These are phyloP conservation scores for Eleginops maclovinus DNA, from an alignment of 2,113 vertebrate genomes.

Conservation along the genomic window DNA sequence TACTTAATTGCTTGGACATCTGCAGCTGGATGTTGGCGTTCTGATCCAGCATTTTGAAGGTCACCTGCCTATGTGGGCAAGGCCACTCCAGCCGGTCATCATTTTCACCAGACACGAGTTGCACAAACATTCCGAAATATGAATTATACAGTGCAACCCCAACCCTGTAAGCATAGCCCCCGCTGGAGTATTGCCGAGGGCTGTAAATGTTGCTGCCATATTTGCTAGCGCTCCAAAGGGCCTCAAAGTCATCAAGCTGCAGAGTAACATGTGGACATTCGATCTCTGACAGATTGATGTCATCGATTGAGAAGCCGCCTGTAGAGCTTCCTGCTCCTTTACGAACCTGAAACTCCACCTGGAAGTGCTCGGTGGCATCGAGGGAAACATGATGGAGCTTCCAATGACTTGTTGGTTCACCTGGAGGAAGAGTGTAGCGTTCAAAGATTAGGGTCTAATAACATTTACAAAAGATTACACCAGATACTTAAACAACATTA, in stretches of 20 bases:
- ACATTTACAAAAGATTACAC: too few relatives aligned
- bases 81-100: constrained; percentile 88
- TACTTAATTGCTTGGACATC: constrained; percentile 86
- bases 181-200: constrained; percentile 85
- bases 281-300: constrained; percentile 90
- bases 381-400: constrained; percentile 82
- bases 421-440: constrained; percentile 24
- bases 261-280: constrained; percentile 85
- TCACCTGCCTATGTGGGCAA: constrained; percentile 85
- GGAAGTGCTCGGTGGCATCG: constrained; percentile 79
- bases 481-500: constrained; percentile 10
- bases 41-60: constrained; percentile 72
- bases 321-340: constrained; percentile 78
- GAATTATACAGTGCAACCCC: accelerated
- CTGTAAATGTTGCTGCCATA: constrained; percentile 63
- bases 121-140: constrained; percentile 74
- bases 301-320: constrained; percentile 89
- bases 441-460: too few relatives aligned
- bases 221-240: constrained; percentile 49
- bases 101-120: constrained; percentile 85
- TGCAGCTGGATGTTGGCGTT: constrained; percentile 76
- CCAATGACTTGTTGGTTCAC: constrained; percentile 79
- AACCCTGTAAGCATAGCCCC: constrained; percentile 88
- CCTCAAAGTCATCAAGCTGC: constrained; percentile 84
- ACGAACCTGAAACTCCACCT: constrained; percentile 84